These are phyloP conservation scores for Rhabdomys dilectus DNA, from an alignment of 2,113 vertebrate species.

Conservation along the genomic window DNA sequence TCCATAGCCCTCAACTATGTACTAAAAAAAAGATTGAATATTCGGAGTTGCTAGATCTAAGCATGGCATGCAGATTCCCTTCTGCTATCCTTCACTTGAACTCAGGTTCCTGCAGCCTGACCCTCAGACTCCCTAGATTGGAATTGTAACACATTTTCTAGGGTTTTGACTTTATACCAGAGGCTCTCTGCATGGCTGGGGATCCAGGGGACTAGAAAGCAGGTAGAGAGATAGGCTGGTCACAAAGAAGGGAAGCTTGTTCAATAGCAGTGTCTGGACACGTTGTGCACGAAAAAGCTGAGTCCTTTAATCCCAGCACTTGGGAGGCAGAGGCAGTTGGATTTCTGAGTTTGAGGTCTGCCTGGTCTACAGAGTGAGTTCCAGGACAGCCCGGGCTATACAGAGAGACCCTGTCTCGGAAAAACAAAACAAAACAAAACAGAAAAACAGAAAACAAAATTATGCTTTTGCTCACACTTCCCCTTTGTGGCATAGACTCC, in stretches of 20 bases:
- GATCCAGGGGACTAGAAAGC: background rate
- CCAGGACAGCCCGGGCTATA: too few relatives aligned
- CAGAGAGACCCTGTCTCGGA: too few relatives aligned
- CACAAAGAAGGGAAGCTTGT: background rate
- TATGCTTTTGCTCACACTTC: background rate
- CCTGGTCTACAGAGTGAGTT: too few relatives aligned
- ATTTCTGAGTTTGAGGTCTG: too few relatives aligned
- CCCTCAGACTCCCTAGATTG: background rate
- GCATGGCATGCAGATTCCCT: background rate
- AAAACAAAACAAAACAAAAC: too few relatives aligned
- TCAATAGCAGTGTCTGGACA: background rate
- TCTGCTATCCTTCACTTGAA: background rate
- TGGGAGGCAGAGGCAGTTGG: too few relatives aligned
- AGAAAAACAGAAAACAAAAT: too few relatives aligned
- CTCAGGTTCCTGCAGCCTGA: background rate
- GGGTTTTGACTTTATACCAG: background rate
- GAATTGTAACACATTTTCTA: constrained; percentile 21
- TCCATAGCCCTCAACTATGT: background rate
- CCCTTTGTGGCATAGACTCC: constrained; percentile 48
- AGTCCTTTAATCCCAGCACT: background rate
- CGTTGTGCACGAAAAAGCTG: background rate
- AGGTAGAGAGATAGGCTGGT: too few relatives aligned
- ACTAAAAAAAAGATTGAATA: background rate
- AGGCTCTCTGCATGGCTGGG: background rate
- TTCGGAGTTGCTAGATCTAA: background rate